Percentiles rank a stretch among this genome's conserved stretches.
These are phyloP conservation scores for Campylomormyrus tamandua DNA, from an alignment of 2,113 vertebrate species.

Conservation along the genomic window DNA sequence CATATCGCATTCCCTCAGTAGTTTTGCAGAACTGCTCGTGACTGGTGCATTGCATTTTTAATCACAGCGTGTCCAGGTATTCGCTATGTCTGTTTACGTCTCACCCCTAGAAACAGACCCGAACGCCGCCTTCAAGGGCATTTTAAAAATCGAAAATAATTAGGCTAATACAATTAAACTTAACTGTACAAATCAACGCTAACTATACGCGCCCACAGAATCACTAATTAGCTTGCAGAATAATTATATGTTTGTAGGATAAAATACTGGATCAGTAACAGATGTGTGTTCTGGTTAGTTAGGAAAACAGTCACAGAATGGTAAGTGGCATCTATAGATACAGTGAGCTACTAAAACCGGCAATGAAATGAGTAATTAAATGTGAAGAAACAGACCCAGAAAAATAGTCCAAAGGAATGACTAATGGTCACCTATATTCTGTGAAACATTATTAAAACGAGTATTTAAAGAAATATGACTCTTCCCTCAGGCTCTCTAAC, in stretches of 20 bases:
- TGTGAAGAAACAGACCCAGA: background rate
- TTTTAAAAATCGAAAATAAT: background rate
- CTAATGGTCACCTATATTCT: background rate
- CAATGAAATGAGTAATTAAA: conserved; percentile 2
- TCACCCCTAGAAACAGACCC: background rate
- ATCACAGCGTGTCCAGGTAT: background rate
- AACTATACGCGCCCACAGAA: background rate
- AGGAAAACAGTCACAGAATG: background rate
- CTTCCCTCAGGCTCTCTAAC: background rate
- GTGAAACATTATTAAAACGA: background rate
- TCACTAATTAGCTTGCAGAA: background rate
- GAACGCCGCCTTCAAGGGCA: background rate
- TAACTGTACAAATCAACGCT: background rate
- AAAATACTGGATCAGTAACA: background rate
- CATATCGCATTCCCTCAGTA: conserved; percentile 9
- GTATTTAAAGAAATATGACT: conserved; percentile 10
- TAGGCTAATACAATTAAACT: background rate
- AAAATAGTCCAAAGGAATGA: background rate
- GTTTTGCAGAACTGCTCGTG: background rate
- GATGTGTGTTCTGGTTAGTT: background rate
- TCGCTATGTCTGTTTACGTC: background rate
- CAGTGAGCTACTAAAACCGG: background rate
- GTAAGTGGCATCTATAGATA: background rate
- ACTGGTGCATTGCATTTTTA: conserved; percentile 3
- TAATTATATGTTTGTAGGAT: background rate